Percentiles rank a stretch among this genome's conserved stretches.
These are phyloP conservation scores for Rhinichthys osculus DNA, from an alignment of 2,797 vertebrate species.

Conservation along the genomic window DNA sequence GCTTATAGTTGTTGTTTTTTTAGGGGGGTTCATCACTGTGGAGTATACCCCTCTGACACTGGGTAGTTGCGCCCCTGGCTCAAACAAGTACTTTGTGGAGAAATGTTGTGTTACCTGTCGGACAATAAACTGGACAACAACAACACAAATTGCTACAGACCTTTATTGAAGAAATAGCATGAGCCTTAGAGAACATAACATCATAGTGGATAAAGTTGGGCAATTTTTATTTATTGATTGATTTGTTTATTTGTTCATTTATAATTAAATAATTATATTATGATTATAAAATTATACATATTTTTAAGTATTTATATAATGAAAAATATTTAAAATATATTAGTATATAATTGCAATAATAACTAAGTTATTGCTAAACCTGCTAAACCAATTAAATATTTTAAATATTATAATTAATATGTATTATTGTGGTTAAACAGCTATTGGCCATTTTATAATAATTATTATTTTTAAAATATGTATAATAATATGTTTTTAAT, in stretches of 20 bases:
- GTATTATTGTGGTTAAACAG: no score
- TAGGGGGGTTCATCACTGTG: no score
- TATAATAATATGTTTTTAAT: no score
- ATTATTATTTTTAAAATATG: no score
- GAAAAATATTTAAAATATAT: no score
- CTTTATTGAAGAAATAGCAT: not conserved
- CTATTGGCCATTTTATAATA: not conserved
- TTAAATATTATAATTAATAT: no score
- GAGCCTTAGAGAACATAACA: not conserved
- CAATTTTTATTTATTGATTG: no score
- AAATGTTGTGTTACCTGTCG: not conserved
- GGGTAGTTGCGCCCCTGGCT: not conserved
- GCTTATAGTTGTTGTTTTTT: no score
- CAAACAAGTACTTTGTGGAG: not conserved
- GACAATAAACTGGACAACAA: not conserved
- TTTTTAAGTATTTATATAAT: not conserved
- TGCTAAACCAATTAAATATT: no score
- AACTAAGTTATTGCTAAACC: no score
- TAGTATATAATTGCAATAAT: no score
- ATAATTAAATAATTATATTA: not conserved
- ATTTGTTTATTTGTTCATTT: not conserved
- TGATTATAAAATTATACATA: not conserved
- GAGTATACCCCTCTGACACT: no score
- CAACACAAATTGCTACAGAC: not conserved
- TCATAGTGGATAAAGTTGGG: not conserved